Base-by-base conservation (phyloP, 2,113 vertebrate species). In the Reinhardtius hippoglossoides region DNA sequence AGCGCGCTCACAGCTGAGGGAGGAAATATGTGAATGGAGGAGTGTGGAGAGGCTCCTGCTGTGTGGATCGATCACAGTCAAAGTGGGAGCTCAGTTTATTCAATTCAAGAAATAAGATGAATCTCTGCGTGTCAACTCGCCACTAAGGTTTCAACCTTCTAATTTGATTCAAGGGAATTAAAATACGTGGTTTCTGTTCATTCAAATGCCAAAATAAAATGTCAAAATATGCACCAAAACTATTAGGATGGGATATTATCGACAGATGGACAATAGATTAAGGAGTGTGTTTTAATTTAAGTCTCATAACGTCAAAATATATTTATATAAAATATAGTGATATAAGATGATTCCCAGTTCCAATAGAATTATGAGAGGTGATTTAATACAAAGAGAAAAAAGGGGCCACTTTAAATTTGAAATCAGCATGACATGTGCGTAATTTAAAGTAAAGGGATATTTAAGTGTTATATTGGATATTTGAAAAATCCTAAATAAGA, bases 61-160 rank as follows among this genome's bases (percentile, higher is more conserved):
- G 79, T 10, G 31, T 23, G 62, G 42, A 84, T 86, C 69, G 64
- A 87, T 71, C 50, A 4, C 44, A 50, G 46, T 50, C 9, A 42
- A 2, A 37, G 46, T 4, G 6, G 20, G 4, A 16, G 46, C 46
- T 50, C 46, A 50, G 15, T 50, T 50, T 50, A 50, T 50, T 18
- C 46, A 50, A 50, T 50, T 18, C 46, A 50, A 50, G 16, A 50
- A 50, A 50, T 15, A 7, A 50, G 46, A 50, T 18, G 4, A 18
- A 18, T 50, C 46, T 18, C 1, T 18, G 46, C 46, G 18, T 16
- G 46, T 50, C 15, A 50, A 6, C 4, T 12, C 40, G 15, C 44
- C 16, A 18, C 44, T 48, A 18, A 48, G 16, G 16, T 48, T 15
- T 16, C 4, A 16, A 18, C 15, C 44, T 18, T 48, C 44, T 15